Percentiles rank a stretch among this genome's conserved stretches.
phyloP scores from a whole-genome alignment of 1,140 invertebrate species.

The Magallana gigas region DNA sequence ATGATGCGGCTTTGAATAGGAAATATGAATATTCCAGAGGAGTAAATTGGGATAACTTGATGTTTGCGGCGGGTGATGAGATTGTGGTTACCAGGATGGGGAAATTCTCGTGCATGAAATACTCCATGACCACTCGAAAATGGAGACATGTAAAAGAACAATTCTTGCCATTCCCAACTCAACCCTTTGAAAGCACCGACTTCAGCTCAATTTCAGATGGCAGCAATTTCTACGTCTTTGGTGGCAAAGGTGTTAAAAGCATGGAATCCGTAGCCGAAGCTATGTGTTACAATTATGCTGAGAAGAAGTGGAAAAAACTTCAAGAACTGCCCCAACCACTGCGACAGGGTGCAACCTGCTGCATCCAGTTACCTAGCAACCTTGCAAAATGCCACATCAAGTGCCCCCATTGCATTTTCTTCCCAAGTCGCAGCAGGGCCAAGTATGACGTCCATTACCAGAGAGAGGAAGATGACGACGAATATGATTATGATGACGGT shows the following conservation, averaged over 20 bases:
- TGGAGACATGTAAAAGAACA: conserved; percentile 55
- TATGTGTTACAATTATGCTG: conserved; percentile 60
- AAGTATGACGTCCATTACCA: conserved; percentile 59
- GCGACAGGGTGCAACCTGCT: conserved; percentile 59
- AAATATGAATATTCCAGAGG: conserved; percentile 60
- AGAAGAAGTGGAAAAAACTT: conserved; percentile 61
- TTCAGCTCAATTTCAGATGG: conserved; percentile 57
- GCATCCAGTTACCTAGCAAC: conserved; percentile 62
- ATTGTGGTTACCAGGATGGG: conserved; percentile 64
- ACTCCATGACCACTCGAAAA: conserved; percentile 53
- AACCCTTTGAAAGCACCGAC: conserved; percentile 57
- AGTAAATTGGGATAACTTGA: conserved; percentile 53
- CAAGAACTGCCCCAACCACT: conserved; percentile 63
- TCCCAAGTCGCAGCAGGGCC: conserved; percentile 54
- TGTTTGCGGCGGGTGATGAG: conserved; percentile 61
- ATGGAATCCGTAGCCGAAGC: conserved; percentile 55
- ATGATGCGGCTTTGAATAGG: conserved; percentile 45
- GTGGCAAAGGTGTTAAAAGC: conserved; percentile 58
- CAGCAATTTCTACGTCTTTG: conserved; percentile 68
- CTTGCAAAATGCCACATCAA: conserved; percentile 66
- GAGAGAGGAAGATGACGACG: conserved; percentile 61
- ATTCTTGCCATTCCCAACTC: conserved; percentile 55
- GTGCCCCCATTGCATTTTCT: conserved; percentile 70
- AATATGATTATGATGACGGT: conserved; percentile 58
- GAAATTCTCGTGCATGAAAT: conserved; percentile 58